Evolutionary conservation across 2,888 invertebrate species (phyloP), one percentile per base, ranked within the genome.

Genomic region (Lithosia quadra): DNA sequence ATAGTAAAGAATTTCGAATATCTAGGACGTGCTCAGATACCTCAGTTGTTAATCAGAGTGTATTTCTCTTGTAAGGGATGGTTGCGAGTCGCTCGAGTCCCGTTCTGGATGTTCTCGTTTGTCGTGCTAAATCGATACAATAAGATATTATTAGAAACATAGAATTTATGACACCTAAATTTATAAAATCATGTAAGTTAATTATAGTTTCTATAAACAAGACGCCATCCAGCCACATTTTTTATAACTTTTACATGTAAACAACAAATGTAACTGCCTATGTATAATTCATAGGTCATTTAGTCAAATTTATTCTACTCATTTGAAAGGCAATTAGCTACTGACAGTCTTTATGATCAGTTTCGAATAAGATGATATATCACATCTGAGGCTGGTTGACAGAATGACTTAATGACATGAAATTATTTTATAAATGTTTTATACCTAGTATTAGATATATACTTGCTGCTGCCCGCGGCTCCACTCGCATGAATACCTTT

Each of bases 221-320:
- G 18, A 60, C 36, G 60, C 39, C 22, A 39, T 24, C 18, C n/a
- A 39, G 24, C 18, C n/a, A 49, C n/a, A 49, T 49, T 49, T 49
- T 49, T 49, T n/a, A n/a, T n/a, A 49, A 49, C n/a, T 49, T 49
- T 49, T 49, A 49, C n/a, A 49, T 43, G n/a, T 49, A 49, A 49
- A 49, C n/a, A 49, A 49, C 49, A 18, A 43, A 43, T 39, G 39
- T 39, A 13, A 11, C 36, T 36, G 4, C 10, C 15, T 39, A 39
- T 43, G 43, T 43, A 43, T 49, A n/a, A 49, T 49, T 49, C 49
- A 49, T n/a, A 49, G 49, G 18, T 60, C n/a, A 18, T 39, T 60
- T 39, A 39, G 36, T 36, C 39, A 24, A 60, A 24, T 60, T 56
- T 24, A 56, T 56, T 56, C 56, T 24, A 24, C 22, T 56, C 13